phyloP scores from a whole-genome alignment of 2,113 vertebrate species.

The Vireo altiloquus region DNA sequence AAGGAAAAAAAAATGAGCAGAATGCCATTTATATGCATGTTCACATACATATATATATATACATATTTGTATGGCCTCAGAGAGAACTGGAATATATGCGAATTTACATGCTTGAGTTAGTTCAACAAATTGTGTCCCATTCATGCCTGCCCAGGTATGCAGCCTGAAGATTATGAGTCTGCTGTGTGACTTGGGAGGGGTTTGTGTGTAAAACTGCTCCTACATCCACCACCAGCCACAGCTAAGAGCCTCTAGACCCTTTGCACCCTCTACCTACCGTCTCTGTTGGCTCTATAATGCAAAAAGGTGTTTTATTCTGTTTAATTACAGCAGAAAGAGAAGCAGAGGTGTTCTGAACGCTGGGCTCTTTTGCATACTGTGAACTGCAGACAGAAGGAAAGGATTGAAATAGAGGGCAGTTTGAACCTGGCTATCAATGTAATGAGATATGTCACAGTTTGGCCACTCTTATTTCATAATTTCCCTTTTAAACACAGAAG shows the following conservation, averaged over 20 bases:
- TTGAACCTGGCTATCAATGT: neutral
- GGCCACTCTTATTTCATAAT: neutral
- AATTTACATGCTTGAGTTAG: neutral
- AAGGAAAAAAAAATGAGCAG: neutral
- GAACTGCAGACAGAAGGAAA: neutral
- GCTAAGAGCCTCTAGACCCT: neutral
- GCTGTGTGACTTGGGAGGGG: neutral
- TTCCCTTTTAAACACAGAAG: neutral
- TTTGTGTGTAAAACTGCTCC: neutral
- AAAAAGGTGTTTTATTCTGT: neutral
- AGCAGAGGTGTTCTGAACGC: neutral
- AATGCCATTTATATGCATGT: neutral
- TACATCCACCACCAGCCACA: neutral
- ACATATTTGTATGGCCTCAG: neutral
- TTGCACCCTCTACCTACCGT: neutral
- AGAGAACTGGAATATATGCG: neutral
- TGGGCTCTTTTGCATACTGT: fast-evolving
- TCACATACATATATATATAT: fast-evolving
- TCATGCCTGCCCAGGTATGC: neutral
- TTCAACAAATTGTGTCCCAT: neutral
- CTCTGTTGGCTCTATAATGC: neutral
- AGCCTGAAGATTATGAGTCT: neutral
- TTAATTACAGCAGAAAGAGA: neutral
- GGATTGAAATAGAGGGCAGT: neutral
- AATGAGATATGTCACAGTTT: fast-evolving